Conservation (phyloP, 2,113 vertebrate species). For the Macquaria australasica region DNA sequence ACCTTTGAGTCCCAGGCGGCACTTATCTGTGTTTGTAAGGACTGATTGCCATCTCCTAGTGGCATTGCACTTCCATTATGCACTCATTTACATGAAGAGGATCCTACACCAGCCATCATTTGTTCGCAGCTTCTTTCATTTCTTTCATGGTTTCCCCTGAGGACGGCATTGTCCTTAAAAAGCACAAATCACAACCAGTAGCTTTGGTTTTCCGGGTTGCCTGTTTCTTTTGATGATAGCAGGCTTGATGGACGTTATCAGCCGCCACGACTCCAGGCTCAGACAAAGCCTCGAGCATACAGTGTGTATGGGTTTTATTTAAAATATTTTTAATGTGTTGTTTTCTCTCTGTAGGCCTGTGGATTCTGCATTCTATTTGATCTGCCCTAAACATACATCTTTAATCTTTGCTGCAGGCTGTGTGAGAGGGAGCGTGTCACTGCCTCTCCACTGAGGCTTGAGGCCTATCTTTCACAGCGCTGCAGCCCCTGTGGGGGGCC, state of each 20-base stretch:
- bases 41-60: conserved; percentile 48
- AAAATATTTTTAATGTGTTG: conserved; percentile 68
- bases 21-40: conserved; percentile 43
- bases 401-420: conserved; percentile 81
- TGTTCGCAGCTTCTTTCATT: conserved; percentile 42
- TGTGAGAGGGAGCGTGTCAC: conserved; percentile 67
- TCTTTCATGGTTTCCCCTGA: conserved; percentile 41
- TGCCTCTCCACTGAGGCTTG: conserved; percentile 49
- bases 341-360: conserved; percentile 73
- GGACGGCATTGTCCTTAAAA: conserved; percentile 65
- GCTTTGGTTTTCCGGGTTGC: conserved; percentile 39
- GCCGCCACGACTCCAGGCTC: conserved; percentile 60
- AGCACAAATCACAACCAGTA: conserved; percentile 43
- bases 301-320: conserved; percentile 73
- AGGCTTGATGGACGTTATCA: conserved; percentile 79
- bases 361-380: conserved; percentile 81
- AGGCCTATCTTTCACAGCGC: conserved; percentile 35
- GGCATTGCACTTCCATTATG: conserved; percentile 39
- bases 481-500: conserved; percentile 61
- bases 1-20: conserved; percentile 54
- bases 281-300: conserved; percentile 70
- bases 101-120: conserved; percentile 49
- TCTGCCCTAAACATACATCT: conserved; percentile 83
- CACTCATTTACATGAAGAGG: conserved; percentile 53
- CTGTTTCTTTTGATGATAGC: conserved; percentile 68